Evolutionary conservation across 1,140 invertebrate genomes (phyloP).

Genomic region (Drosophila hydei): DNA sequence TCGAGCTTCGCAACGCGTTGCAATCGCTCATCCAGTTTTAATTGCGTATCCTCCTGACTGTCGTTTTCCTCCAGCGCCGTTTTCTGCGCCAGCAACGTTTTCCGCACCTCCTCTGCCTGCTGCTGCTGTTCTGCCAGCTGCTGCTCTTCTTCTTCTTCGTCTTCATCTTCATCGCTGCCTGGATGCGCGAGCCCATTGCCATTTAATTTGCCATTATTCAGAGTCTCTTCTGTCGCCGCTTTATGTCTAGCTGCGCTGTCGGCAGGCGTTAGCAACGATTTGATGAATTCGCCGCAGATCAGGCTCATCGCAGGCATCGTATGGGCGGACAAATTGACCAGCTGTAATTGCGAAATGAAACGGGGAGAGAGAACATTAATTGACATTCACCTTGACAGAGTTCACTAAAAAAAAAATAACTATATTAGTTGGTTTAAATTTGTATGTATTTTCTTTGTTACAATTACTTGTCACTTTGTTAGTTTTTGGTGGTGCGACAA

Average conservation of each 20-base stretch:
- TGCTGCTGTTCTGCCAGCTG: not conserved
- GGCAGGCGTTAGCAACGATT: slow-evolving; percentile 80
- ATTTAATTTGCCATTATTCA: slow-evolving; percentile 55
- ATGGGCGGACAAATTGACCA: slow-evolving; percentile 85
- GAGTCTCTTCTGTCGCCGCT: slow-evolving; percentile 11
- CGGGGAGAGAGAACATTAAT: slow-evolving; percentile 49
- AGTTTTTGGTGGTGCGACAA: slow-evolving; percentile 31
- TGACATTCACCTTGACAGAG: slow-evolving; percentile 71
- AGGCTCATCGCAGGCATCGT: slow-evolving; percentile 85
- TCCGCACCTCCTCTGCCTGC: slow-evolving; percentile 32
- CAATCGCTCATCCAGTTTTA: slow-evolving; percentile 47
- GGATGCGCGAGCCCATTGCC: slow-evolving; percentile 57
- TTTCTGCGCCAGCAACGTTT: slow-evolving; percentile 50
- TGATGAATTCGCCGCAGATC: slow-evolving; percentile 84
- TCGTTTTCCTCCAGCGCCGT: slow-evolving; percentile 36
- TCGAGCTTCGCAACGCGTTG: slow-evolving; percentile 33
- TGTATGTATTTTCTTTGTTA: slow-evolving; percentile 1
- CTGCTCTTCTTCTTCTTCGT: slow-evolving; percentile 17
- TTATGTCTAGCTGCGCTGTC: slow-evolving; percentile 42
- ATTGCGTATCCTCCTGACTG: slow-evolving; percentile 12
- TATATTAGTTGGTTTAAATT: slow-evolving; percentile 34
- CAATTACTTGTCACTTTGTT: slow-evolving; percentile 15
- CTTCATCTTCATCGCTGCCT: slow-evolving; percentile 46
- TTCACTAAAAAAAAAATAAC: slow-evolving; percentile 55
- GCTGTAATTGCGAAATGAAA: slow-evolving; percentile 80